A percentile compares a stretch with the other conserved stretches of the same genome.
Conservation (phyloP, 2,113 vertebrate genomes). For the Scatophagus argus region DNA sequence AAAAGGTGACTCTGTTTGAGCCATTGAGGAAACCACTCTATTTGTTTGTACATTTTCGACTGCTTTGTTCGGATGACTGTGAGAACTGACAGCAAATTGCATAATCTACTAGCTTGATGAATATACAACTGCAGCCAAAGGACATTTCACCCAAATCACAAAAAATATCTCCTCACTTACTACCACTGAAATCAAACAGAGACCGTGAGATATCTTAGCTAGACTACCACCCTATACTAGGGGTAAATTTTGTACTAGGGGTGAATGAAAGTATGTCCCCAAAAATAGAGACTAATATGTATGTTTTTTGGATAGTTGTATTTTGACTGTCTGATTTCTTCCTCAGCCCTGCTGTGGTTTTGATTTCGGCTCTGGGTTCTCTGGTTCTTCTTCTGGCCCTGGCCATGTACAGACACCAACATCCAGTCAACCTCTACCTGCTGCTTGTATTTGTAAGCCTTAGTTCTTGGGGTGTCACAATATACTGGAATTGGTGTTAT, state of each 20-base stretch:
- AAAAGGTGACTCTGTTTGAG: background rate
- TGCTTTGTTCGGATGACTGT: no score
- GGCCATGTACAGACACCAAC: conserved; percentile 89
- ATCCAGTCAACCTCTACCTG: conserved; percentile 95
- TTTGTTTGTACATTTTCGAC: background rate
- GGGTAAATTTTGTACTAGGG: no score
- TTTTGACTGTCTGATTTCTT: conserved; percentile 17
- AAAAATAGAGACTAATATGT: background rate
- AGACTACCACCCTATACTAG: background rate
- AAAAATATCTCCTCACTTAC: no score
- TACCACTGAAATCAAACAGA: background rate
- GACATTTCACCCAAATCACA: no score
- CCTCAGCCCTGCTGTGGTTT: conserved; percentile 89
- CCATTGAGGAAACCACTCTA: background rate
- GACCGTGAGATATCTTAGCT: background rate
- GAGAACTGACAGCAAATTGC: no score
- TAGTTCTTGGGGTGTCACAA: no score
- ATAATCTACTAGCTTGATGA: no score
- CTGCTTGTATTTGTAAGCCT: conserved; percentile 93
- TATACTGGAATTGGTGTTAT: no score
- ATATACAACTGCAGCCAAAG: background rate
- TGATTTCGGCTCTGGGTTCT: conserved; percentile 88
- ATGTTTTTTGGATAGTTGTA: background rate
- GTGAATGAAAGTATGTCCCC: background rate
- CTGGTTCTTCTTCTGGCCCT: conserved; percentile 89